phyloP scores from a whole-genome alignment of 92 coral and sea anemone genomes.

The Zoanthus gigantus region DNA sequence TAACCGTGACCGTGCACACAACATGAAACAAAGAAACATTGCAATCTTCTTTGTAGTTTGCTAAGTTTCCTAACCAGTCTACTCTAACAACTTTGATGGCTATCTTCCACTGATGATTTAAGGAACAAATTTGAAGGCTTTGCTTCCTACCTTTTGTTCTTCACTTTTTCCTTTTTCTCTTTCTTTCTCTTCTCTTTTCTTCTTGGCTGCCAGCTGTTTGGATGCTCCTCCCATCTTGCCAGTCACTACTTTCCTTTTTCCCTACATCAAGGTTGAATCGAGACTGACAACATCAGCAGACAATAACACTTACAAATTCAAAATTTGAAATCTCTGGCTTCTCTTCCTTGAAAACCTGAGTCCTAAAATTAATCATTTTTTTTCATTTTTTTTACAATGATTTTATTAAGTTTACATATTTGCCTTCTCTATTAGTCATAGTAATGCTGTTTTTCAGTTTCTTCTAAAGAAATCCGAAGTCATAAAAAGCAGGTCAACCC shows the following conservation, averaged over 20 bases:
- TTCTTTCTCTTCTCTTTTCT: slow-evolving; percentile 90
- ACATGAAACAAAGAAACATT: no score
- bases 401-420: no score
- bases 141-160: slow-evolving; percentile 32
- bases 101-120: no score
- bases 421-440: no score
- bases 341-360: not conserved
- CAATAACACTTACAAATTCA: slow-evolving; percentile 45
- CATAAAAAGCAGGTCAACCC: not conserved
- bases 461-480: not conserved
- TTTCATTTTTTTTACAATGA: no score
- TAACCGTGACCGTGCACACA: no score
- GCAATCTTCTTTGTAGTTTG: no score
- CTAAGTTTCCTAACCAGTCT: no score
- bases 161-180: slow-evolving; percentile 74
- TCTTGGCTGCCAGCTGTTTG: slow-evolving; percentile 88
- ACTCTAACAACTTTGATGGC: no score
- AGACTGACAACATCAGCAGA: slow-evolving; percentile 90
- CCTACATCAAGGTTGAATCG: slow-evolving; percentile 92
- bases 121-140: not conserved
- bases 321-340: slow-evolving; percentile 30
- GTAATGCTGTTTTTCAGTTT: not conserved
- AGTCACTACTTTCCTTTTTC: slow-evolving; percentile 85
- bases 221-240: slow-evolving; percentile 98
- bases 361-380: no score